Evolutionary conservation across 1,140 invertebrate species (phyloP).

Genomic region (Bradynema listronoti): DNA sequence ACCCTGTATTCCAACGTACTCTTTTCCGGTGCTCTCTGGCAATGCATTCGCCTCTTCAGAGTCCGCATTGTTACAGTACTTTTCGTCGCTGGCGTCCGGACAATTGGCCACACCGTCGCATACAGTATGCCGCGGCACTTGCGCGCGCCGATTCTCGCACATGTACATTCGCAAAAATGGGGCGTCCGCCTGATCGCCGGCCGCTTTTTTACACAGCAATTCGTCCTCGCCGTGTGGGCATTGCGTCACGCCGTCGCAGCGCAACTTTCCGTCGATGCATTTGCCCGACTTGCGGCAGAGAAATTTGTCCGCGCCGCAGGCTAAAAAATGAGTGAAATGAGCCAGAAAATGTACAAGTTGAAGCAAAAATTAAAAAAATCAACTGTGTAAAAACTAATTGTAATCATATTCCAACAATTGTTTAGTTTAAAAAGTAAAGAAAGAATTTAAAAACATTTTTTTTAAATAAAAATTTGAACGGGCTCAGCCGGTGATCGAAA

Average conservation of each 20-base stretch:
- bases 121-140: constrained; percentile 69
- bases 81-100: constrained; percentile 70
- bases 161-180: constrained; percentile 24
- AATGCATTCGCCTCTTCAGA: too few relatives aligned
- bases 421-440: too few relatives aligned
- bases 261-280: constrained; percentile 41
- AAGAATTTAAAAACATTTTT: too few relatives aligned
- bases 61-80: constrained; percentile 33
- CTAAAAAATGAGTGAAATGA: constrained; percentile 30
- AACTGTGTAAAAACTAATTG: too few relatives aligned
- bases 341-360: constrained; percentile 12
- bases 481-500: too few relatives aligned
- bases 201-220: constrained; percentile 43
- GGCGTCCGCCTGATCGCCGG: neutral
- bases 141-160: constrained; percentile 28
- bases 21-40: too few relatives aligned
- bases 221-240: constrained; percentile 55
- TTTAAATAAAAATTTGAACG: too few relatives aligned
- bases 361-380: too few relatives aligned
- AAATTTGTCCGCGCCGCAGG: constrained; percentile 47
- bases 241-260: constrained; percentile 49
- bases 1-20: too few relatives aligned
- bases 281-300: constrained; percentile 51
- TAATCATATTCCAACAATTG: too few relatives aligned
- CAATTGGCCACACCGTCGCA: constrained; percentile 73